Evolutionary conservation across 2,113 vertebrate species (phyloP).

Genomic region (Rhipidura dahli): DNA sequence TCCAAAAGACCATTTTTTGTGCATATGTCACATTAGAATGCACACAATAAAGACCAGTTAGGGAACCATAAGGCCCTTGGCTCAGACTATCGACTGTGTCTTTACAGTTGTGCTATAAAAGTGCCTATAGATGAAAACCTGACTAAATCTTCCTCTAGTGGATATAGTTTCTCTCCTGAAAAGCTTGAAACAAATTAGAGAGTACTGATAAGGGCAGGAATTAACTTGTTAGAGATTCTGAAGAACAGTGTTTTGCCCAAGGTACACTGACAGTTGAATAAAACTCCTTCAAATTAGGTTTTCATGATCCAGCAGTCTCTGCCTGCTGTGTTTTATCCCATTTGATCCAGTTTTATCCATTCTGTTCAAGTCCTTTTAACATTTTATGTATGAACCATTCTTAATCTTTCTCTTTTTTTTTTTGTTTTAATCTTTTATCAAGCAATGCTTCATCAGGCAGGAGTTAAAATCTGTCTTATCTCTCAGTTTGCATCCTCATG

Average conservation of each 20-base stretch:
- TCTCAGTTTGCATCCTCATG: neutral
- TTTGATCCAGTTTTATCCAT: neutral
- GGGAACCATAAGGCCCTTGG: fast-evolving
- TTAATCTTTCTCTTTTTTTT: neutral
- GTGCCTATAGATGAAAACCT: neutral
- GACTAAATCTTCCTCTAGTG: neutral
- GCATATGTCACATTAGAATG: neutral
- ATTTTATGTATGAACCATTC: neutral
- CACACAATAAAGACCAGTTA: neutral
- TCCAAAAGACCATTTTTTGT: neutral
- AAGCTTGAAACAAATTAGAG: neutral
- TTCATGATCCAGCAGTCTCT: neutral
- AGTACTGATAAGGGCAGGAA: neutral
- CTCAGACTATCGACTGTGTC: fast-evolving
- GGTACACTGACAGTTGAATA: neutral
- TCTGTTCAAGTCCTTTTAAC: neutral
- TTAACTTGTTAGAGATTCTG: neutral
- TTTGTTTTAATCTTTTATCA: neutral
- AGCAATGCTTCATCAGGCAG: neutral
- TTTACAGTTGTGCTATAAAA: neutral
- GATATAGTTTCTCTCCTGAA: neutral
- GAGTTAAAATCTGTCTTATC: neutral
- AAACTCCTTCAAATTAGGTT: neutral
- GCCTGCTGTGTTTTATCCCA: neutral
- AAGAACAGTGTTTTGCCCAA: neutral